Conservation (phyloP, 2,888 invertebrate genomes). For the Cordilura impudica region DNA sequence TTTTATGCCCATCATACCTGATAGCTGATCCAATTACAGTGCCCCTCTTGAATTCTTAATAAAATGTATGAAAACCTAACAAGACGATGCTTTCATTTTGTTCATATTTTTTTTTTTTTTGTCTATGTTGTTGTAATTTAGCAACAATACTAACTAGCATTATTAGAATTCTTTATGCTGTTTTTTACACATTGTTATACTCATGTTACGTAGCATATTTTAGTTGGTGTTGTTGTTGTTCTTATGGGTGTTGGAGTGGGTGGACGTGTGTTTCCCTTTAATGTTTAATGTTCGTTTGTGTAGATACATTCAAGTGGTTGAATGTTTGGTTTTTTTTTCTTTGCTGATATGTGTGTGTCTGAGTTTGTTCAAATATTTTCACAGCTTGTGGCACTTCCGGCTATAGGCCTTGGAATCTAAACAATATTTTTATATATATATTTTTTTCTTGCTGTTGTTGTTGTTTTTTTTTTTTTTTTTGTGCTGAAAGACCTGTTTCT, state of each 20-base stretch:
- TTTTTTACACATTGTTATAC: not conserved
- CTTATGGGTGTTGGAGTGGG: no score
- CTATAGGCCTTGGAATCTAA: slow-evolving; percentile 14
- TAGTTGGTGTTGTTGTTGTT: not conserved
- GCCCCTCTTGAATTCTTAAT: slow-evolving; percentile 5
- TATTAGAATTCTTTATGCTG: not conserved
- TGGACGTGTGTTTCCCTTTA: not conserved
- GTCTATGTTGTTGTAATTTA: not conserved
- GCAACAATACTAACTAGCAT: not conserved
- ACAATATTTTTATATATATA: no score
- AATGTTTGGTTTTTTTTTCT: not conserved
- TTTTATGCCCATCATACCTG: not conserved
- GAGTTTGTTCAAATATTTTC: slow-evolving; percentile 34
- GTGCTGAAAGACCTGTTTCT: no score
- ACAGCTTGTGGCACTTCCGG: slow-evolving; percentile 39
- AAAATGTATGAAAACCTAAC: not conserved
- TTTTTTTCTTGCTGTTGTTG: not conserved
- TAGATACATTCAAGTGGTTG: no score
- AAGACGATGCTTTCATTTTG: not conserved
- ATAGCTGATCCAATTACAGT: not conserved
- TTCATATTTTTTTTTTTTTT: not conserved
- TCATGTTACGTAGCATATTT: not conserved
- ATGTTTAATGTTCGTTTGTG: not conserved
- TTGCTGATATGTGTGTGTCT: not conserved
- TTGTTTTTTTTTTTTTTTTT: not conserved